phyloP scores from a whole-genome alignment of 2,797 vertebrate species.

The Oryzias dopingdopingensis region DNA sequence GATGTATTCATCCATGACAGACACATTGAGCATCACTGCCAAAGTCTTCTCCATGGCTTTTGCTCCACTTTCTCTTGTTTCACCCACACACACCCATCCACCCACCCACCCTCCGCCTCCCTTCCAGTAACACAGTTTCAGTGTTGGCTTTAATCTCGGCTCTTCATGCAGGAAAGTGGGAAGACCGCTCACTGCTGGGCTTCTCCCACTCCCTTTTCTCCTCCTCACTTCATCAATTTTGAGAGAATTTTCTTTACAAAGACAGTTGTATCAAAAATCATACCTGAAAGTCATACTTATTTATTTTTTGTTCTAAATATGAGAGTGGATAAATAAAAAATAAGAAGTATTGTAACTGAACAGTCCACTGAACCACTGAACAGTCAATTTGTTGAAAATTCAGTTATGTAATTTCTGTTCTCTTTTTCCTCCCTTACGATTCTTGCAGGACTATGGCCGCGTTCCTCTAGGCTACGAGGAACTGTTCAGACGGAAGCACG shows the following conservation, averaged over 20 bases:
- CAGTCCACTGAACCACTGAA: neutral
- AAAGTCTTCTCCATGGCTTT: conserved; percentile 19
- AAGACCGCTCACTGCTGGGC: conserved; percentile 25
- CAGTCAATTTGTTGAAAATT: neutral
- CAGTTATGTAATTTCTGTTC: neutral
- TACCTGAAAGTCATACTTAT: neutral
- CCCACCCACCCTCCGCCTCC: conserved; percentile 57
- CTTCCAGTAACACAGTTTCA: conserved; percentile 52
- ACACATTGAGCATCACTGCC: conserved; percentile 11
- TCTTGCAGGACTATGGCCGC: conserved; percentile 72
- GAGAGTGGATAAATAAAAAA: neutral
- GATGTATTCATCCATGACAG: neutral
- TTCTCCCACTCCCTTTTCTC: conserved; percentile 45
- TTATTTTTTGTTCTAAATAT: neutral
- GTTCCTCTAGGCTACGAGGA: conserved; percentile 85
- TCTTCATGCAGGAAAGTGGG: conserved; percentile 59
- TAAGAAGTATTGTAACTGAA: conserved; percentile 2
- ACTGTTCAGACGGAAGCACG: conserved; percentile 87
- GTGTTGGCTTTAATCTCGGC: conserved; percentile 62
- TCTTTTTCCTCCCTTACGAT: neutral
- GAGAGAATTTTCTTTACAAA: no score
- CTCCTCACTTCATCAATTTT: conserved; percentile 20
- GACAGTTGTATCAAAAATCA: no score
- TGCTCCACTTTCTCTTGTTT: conserved; percentile 38
- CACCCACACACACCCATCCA: conserved; percentile 47